Evolutionary conservation across 1,140 invertebrate species (phyloP), one percentile per base, ranked within the genome.

Genomic region (Nautilus pompilius): DNA sequence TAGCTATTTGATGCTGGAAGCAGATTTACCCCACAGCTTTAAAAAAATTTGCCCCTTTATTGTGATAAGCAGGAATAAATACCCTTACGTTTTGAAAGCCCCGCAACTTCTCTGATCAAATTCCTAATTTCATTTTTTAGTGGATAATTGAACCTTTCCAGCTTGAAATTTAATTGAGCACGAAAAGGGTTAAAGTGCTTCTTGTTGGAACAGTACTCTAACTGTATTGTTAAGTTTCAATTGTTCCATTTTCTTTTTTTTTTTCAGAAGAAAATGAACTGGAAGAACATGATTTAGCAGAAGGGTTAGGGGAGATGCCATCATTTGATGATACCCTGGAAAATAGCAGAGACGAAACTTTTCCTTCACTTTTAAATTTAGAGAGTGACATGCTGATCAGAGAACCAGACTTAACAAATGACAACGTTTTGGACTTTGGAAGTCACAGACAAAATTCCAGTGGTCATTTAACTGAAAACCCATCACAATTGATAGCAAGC

Each of bases 241-340:
- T 29, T 36, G 5, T 6, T 46, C 2, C 28, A 6, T 36, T 58
- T 58, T 3, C 53, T 41, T 66, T 36, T 48, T 15, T 36, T 34
- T 6, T 51, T 55, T 2, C 57, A 67, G 65, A 70, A 20, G 22
- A 30, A 34, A 56, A 54, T 29, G 32, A 36, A 20, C 66, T 64
- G 34, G 55, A 55, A 33, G 68, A 71, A 20, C 60, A 66, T 10
- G 70, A 78, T 30, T 76, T 78, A 62, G 66, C 66, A 17, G 61
- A 58, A 32, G 68, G 71, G 56, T 61, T 78, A 33, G 69, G 70
- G 10, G 51, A 66, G 53, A 74, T 78, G 74, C 76, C 76, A 15
- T 78, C 76, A 8, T 71, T 76, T 60, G 74, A 73, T 62, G 75
- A 77, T 33, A 48, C 56, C 20, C 64, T 78, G 20, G 75, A 77